Conservation (phyloP, 2,888 invertebrate species). For the Anoncus sp. region DNA sequence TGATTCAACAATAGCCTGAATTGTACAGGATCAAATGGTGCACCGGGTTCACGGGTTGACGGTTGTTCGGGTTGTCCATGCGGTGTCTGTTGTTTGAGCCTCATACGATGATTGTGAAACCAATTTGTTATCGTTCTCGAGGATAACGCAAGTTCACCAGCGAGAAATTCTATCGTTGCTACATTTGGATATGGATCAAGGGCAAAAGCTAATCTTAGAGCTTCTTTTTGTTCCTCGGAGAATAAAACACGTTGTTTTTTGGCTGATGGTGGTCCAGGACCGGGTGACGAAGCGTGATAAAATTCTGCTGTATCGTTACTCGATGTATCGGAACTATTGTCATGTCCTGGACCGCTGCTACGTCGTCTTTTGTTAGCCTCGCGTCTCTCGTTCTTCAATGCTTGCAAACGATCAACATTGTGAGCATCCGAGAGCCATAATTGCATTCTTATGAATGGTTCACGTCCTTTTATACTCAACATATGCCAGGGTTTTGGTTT, state of each 20-base stretch:
- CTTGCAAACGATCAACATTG: slow-evolving; percentile 96
- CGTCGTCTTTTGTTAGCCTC: slow-evolving; percentile 96
- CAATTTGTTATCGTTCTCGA: slow-evolving; percentile 99
- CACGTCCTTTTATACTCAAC: slow-evolving; percentile 98
- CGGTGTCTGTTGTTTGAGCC: slow-evolving; percentile 95
- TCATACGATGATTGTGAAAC: slow-evolving; percentile 99
- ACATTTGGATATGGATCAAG: slow-evolving; percentile 99
- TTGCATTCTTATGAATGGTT: slow-evolving; percentile 98
- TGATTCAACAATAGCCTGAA: slow-evolving; percentile 95
- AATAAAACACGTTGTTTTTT: slow-evolving; percentile 98
- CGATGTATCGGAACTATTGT: slow-evolving; percentile 94
- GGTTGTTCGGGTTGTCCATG: slow-evolving; percentile 90
- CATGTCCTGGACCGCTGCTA: slow-evolving; percentile 92
- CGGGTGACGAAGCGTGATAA: slow-evolving; percentile 91
- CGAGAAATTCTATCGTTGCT: slow-evolving; percentile 97
- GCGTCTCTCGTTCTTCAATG: slow-evolving; percentile 94
- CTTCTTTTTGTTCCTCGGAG: slow-evolving; percentile 99
- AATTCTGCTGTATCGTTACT: slow-evolving; percentile 95
- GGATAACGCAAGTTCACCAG: slow-evolving; percentile 94
- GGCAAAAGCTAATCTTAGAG: slow-evolving; percentile 96
- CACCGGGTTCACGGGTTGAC: slow-evolving; percentile 90
- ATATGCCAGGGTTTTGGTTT: slow-evolving; percentile 99
- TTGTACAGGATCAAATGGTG: slow-evolving; percentile 96
- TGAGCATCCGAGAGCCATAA: slow-evolving; percentile 98
- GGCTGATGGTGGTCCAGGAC: slow-evolving; percentile 93